phyloP scores from a whole-genome alignment of 2,888 invertebrate genomes.

The Spilosoma lubricipeda region DNA sequence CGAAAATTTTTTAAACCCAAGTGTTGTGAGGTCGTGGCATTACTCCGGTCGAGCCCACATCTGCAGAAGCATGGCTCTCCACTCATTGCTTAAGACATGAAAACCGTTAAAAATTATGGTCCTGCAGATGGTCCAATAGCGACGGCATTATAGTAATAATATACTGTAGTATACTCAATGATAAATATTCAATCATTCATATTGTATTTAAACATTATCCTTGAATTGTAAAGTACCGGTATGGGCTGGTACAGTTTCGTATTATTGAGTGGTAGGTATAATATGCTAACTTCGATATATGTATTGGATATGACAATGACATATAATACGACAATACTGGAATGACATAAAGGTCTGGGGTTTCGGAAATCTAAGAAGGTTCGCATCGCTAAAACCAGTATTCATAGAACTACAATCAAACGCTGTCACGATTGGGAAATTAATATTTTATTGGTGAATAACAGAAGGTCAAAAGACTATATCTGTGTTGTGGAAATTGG shows the following conservation, averaged over 20 bases:
- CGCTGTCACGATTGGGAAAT: not conserved
- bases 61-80: no score
- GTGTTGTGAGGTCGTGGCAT: no score
- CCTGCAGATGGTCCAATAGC: not conserved
- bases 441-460: not conserved
- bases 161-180: not conserved
- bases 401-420: not conserved
- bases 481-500: not conserved
- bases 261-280: not conserved
- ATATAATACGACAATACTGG: no score
- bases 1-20: no score
- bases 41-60: no score
- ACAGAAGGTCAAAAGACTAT: not conserved
- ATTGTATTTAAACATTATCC: not conserved
- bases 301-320: no score
- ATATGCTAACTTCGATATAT: no score
- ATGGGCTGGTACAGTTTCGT: not conserved
- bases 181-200: constrained; percentile 1
- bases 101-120: not conserved
- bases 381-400: not conserved
- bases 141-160: not conserved
- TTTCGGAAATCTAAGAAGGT: not conserved
- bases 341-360: not conserved
- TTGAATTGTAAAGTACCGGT: not conserved
- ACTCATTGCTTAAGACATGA: no score